A percentile compares a stretch with the other conserved stretches of the same genome.
Evolutionary conservation across 37 sponge, comb jelly and placozoan species (phyloP).

Genomic region (Axinella damicornis): DNA sequence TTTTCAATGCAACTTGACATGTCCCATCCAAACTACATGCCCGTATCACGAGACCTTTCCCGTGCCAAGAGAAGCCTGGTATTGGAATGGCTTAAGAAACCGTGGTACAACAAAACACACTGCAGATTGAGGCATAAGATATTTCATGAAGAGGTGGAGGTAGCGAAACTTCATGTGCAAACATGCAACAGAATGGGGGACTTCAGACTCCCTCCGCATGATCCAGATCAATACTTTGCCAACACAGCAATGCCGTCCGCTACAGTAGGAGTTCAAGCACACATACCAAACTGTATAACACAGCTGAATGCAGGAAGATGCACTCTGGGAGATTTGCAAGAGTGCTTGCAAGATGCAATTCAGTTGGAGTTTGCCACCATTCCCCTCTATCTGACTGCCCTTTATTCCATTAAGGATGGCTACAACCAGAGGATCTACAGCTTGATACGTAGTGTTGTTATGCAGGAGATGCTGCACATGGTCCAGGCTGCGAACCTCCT

Average conservation of each 20-base stretch:
- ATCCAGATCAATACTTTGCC: too few relatives aligned
- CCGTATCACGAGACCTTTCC: conserved; percentile 58
- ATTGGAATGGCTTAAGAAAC: conserved; percentile 41
- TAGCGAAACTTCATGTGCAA: too few relatives aligned
- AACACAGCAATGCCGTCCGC: too few relatives aligned
- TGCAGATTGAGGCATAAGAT: too few relatives aligned
- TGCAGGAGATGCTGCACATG: conserved; percentile 64
- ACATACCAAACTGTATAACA: neutral
- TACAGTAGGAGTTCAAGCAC: neutral
- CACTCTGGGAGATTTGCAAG: neutral
- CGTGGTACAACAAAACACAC: conserved; percentile 1
- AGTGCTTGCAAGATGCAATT: conserved; percentile 28
- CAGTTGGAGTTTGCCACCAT: conserved; percentile 49
- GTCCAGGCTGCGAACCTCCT: conserved; percentile 46
- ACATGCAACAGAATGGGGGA: too few relatives aligned
- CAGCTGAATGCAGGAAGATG: neutral
- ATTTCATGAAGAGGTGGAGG: too few relatives aligned
- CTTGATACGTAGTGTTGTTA: conserved; percentile 22
- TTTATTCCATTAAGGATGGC: conserved; percentile 42
- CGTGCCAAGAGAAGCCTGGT: conserved; percentile 9
- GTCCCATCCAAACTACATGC: conserved; percentile 69
- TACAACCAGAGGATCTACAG: conserved; percentile 13
- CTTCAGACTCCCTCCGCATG: too few relatives aligned
- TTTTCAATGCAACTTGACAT: conserved; percentile 17
- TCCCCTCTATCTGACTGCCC: conserved; percentile 41